These are phyloP conservation scores for Athripsodes cinereus DNA, from an alignment of 2,888 invertebrate genomes.

Conservation along the genomic window DNA sequence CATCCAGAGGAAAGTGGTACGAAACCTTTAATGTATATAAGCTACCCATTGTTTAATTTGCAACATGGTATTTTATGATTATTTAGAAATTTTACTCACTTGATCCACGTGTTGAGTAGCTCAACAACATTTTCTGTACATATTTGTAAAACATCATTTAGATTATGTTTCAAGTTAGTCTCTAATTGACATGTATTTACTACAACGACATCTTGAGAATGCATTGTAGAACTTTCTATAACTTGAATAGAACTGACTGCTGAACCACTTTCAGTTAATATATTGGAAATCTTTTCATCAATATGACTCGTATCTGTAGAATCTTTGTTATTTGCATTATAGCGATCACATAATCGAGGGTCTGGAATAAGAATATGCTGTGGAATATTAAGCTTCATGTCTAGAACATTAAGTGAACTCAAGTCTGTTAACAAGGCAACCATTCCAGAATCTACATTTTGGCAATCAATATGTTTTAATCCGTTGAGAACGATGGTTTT, in stretches of 20 bases:
- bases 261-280: too few relatives aligned
- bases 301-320: neutral
- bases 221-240: slow-evolving; percentile 9
- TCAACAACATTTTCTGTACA: neutral
- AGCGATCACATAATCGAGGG: slow-evolving; percentile 35
- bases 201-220: slow-evolving; percentile 18
- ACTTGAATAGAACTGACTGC: too few relatives aligned
- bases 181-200: slow-evolving; percentile 21
- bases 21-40: too few relatives aligned
- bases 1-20: too few relatives aligned
- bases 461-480: slow-evolving; percentile 24
- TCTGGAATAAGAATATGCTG: slow-evolving; percentile 52
- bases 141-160: neutral
- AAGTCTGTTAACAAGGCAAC: slow-evolving; percentile 46
- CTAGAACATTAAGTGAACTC: slow-evolving; percentile 31
- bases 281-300: neutral
- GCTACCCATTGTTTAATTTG: too few relatives aligned
- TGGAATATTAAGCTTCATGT: slow-evolving; percentile 47
- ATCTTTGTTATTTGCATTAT: neutral
- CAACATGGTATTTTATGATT: too few relatives aligned
- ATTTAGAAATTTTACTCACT: too few relatives aligned
- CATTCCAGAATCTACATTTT: slow-evolving; percentile 41
- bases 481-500: slow-evolving; percentile 2
- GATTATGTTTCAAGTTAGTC: neutral
- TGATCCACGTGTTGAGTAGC: neutral